These are phyloP conservation scores for Xerus rutilus DNA, from an alignment of 2,797 vertebrate species.

Conservation along the genomic window DNA sequence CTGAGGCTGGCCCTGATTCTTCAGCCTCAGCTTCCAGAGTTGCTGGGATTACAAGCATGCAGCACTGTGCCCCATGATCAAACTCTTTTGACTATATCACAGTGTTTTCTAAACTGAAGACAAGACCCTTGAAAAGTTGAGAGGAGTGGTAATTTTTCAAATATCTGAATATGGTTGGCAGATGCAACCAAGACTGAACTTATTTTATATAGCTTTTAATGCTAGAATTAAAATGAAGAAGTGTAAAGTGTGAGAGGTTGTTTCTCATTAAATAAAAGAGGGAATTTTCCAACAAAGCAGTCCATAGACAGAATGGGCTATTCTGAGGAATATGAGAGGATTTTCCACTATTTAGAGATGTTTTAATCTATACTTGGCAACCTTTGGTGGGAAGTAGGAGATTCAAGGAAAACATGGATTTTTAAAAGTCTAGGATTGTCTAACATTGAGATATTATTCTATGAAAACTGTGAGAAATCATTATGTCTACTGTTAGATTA, in stretches of 20 bases:
- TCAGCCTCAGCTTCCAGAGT: too few relatives aligned
- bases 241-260: neutral
- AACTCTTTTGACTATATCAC: neutral
- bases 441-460: neutral
- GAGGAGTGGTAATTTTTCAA: neutral
- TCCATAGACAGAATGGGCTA: neutral
- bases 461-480: slow-evolving; percentile 43
- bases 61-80: too few relatives aligned
- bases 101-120: neutral
- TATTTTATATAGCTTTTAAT: neutral
- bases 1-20: too few relatives aligned
- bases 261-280: neutral
- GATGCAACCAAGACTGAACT: neutral
- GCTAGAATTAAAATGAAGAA: neutral
- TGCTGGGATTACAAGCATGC: too few relatives aligned
- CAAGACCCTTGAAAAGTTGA: neutral
- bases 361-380: neutral
- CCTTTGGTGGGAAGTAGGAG: neutral
- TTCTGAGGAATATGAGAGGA: neutral
- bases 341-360: neutral
- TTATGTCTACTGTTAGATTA: slow-evolving; percentile 7
- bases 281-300: neutral
- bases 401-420: slow-evolving; percentile 51
- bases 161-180: slow-evolving; percentile 42
- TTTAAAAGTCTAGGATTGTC: slow-evolving; percentile 62